Base-by-base conservation (phyloP, 2,797 vertebrate genomes). In the Sphenodon punctatus region DNA sequence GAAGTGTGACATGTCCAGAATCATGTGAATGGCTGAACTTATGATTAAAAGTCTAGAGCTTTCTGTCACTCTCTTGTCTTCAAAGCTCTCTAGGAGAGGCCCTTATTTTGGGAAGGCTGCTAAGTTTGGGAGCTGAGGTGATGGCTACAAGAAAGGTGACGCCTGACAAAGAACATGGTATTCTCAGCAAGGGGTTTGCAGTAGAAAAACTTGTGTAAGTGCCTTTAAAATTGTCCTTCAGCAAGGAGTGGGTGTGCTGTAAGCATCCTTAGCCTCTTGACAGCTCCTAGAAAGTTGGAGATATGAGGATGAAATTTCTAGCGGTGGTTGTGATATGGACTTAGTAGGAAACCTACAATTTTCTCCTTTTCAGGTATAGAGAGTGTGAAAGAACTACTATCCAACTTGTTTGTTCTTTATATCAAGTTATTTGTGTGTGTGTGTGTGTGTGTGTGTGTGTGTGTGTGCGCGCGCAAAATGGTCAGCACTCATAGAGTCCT, bases 141-240 rank as follows among this genome's bases (percentile, higher is more conserved):
- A 81, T 71, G 78, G 72, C 74, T 66, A 1, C 7, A 20, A 67
- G 77, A 79, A 67, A 85, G 82, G 86, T 82, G 87, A 11, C 45
- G 61, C 79, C 6, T 90, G 84, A 79, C 39, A 46, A 27, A 85
- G 60, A 86, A 23, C 89, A 89, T 4, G 53, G 69, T 81, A 60
- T 20, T 9, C 58, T 79, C 77, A 78, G 84, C 72, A 78, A 66
- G 67, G 68, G 46, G 17, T 42, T 83, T 81, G 43, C 88, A 85
- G 83, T 64, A 64, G 67, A 77, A 25, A 39, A 79, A 84, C 59
- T 32, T 75, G 58, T 64, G 72, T 42, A 51, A 49, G 43, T 61
- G 82, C 65, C 86, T 79, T 75, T 2, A 4, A 78, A 88, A 74
- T 4, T 10, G 67, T 74, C 32, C 58, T 79, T 27, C 20, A 20